phyloP scores from a whole-genome alignment of 92 coral and sea anemone genomes.

The Virgularia gustaviana region DNA sequence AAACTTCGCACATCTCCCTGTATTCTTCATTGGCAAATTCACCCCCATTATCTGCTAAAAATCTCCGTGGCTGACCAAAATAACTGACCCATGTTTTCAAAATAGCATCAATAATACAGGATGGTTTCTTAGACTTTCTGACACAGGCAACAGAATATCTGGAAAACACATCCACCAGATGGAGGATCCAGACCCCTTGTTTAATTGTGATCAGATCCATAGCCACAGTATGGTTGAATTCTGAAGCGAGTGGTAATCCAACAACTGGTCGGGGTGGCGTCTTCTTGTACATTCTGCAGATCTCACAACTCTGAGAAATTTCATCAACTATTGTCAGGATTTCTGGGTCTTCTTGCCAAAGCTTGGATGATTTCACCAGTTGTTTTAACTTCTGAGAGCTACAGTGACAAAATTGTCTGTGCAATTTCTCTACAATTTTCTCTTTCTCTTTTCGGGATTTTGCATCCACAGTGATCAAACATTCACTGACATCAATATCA shows the following conservation, averaged over 20 bases:
- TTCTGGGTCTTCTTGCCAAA: slow-evolving; percentile 9
- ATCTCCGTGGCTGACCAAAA: slow-evolving; percentile 13
- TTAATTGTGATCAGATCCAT: neutral
- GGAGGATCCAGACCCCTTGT: neutral
- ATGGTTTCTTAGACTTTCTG: neutral
- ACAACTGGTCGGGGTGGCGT: neutral
- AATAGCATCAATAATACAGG: neutral
- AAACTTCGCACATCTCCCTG: slow-evolving; percentile 16
- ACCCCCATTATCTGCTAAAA: neutral
- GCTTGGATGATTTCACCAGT: neutral
- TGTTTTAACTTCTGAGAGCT: slow-evolving; percentile 1
- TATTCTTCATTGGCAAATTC: neutral
- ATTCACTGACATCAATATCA: neutral
- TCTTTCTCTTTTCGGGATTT: slow-evolving; percentile 11
- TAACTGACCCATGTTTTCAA: neutral
- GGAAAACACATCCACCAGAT: slow-evolving; percentile 2
- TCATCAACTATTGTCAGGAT: slow-evolving; percentile 2
- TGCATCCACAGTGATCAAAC: neutral
- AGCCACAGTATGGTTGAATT: slow-evolving; percentile 1
- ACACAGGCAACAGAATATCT: neutral
- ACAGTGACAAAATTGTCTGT: slow-evolving; percentile 15
- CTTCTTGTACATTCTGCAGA: slow-evolving; percentile 14
- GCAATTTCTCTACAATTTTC: neutral
- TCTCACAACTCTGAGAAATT: slow-evolving; percentile 3
- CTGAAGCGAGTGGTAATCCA: slow-evolving; percentile 1